These are phyloP conservation scores for Agonopterix subpropinquella DNA, from an alignment of 2,888 invertebrate genomes.

Conservation along the genomic window DNA sequence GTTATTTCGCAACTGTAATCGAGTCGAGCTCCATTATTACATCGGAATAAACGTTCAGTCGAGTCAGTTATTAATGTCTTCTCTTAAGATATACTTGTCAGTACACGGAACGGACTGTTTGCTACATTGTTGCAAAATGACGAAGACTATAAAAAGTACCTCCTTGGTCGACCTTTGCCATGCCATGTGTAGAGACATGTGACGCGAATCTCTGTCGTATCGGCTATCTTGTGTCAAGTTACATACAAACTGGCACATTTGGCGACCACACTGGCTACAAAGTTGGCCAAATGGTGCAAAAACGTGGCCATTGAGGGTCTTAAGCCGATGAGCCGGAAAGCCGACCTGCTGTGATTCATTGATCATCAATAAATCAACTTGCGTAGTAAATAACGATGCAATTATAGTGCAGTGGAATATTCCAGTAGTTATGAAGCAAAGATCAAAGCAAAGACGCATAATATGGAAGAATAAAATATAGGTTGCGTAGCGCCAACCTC, in stretches of 20 bases:
- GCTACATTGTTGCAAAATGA: slow-evolving; percentile 23
- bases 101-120: neutral
- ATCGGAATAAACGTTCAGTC: slow-evolving; percentile 50
- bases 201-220: slow-evolving; percentile 56
- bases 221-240: slow-evolving; percentile 49
- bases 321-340: slow-evolving; percentile 35
- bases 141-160: slow-evolving; percentile 54
- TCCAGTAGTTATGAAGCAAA: too few species aligned
- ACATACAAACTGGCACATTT: slow-evolving; percentile 54
- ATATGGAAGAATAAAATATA: too few species aligned
- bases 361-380: slow-evolving; percentile 5
- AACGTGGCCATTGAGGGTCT: slow-evolving; percentile 47
- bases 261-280: slow-evolving; percentile 50
- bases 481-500: too few species aligned
- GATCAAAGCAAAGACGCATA: too few species aligned
- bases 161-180: slow-evolving; percentile 61
- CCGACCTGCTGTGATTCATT: slow-evolving; percentile 35
- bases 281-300: slow-evolving; percentile 53
- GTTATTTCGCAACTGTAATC: slow-evolving; percentile 50
- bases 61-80: slow-evolving; percentile 31
- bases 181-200: slow-evolving; percentile 55
- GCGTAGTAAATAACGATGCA: neutral
- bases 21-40: slow-evolving; percentile 36
- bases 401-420: too few species aligned
- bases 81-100: slow-evolving; percentile 7